Conservation (phyloP, 2,888 invertebrate species). For the Tipula confusa region DNA sequence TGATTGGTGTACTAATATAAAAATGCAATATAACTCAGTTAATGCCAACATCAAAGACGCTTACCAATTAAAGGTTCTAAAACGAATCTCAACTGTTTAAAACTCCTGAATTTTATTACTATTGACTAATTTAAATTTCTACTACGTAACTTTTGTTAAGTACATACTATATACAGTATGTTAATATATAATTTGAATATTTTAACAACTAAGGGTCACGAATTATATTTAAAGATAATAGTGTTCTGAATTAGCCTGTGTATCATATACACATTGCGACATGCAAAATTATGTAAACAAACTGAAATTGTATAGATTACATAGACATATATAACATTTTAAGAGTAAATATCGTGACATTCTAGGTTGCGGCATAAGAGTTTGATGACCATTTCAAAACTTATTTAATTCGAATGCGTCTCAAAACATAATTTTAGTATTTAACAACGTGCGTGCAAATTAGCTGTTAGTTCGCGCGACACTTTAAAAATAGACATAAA, state of each 20-base stretch:
- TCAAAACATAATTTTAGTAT: neutral
- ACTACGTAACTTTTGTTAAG: neutral
- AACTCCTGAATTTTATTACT: neutral
- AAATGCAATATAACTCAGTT: too few relatives aligned
- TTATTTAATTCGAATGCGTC: too few relatives aligned
- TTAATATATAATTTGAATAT: neutral
- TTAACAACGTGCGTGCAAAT: neutral
- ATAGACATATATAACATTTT: neutral
- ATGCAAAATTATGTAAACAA: constrained; percentile 3
- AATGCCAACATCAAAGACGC: too few relatives aligned
- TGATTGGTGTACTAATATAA: too few relatives aligned
- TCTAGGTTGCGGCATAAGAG: neutral
- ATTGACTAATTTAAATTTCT: neutral
- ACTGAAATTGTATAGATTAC: neutral
- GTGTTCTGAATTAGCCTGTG: neutral
- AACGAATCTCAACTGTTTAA: neutral
- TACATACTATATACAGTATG: neutral
- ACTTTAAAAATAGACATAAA: neutral
- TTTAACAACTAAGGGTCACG: neutral
- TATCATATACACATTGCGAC: neutral
- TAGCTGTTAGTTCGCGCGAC: neutral
- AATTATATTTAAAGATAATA: neutral
- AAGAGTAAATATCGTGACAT: neutral
- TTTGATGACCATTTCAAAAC: neutral
- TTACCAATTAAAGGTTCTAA: too few relatives aligned